Evolutionary conservation across 2,113 vertebrate species (phyloP).

Genomic region (Mystacornis crossleyi): DNA sequence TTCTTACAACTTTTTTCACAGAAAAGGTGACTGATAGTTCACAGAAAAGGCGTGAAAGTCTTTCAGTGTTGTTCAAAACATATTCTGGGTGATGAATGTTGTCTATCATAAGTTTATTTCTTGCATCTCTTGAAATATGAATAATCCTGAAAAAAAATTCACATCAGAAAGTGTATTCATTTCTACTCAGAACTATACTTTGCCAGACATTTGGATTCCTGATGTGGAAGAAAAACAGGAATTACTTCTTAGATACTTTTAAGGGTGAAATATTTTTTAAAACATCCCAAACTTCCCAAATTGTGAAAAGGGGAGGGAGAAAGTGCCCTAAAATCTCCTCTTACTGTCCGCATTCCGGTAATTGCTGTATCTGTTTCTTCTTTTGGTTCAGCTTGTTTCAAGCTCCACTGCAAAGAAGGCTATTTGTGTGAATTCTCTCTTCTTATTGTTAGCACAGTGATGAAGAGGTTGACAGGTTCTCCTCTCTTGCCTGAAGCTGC

Average conservation of each 20-base stretch:
- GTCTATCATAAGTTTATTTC: not conserved
- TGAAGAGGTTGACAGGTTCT: not conserved
- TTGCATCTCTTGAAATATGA: not conserved
- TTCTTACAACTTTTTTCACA: not conserved
- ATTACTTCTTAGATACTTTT: not conserved
- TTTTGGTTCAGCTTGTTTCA: not conserved
- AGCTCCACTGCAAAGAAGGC: not conserved
- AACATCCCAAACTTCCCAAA: not conserved
- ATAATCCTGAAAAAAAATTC: not conserved
- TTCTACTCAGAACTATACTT: not conserved
- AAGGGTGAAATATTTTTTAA: not conserved
- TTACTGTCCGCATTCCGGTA: not conserved
- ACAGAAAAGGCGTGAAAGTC: not conserved
- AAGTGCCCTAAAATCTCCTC: not conserved
- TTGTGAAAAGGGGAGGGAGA: not conserved
- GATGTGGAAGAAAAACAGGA: not conserved
- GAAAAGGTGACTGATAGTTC: not conserved
- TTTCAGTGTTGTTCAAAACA: not conserved
- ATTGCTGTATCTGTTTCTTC: not conserved
- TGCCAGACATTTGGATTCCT: not conserved
- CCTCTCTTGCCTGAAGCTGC: not conserved
- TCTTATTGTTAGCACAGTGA: not conserved
- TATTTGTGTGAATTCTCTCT: not conserved
- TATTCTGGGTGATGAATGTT: not conserved
- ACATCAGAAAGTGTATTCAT: not conserved